phyloP scores from a whole-genome alignment of 2,797 vertebrate genomes.

The Ciconia nigra region DNA sequence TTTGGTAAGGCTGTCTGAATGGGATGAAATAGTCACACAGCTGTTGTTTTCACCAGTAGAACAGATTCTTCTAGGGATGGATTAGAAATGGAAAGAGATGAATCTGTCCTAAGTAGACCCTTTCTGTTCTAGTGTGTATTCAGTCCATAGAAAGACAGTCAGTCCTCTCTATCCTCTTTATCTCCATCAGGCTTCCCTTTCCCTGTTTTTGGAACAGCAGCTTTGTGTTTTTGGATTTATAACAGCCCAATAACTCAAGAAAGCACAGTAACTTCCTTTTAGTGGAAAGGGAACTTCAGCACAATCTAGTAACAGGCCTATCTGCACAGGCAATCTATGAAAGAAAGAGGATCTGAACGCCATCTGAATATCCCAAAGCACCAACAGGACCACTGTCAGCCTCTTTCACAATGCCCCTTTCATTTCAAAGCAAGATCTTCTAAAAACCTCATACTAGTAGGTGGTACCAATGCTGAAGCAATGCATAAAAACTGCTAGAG shows the following conservation, averaged over 20 bases:
- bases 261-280: not conserved
- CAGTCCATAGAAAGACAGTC: not conserved
- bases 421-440: not conserved
- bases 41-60: not conserved
- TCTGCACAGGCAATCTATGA: not conserved
- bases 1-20: not conserved
- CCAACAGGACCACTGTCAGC: not conserved
- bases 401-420: not conserved
- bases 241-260: not conserved
- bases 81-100: not conserved
- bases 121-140: not conserved
- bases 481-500: not conserved
- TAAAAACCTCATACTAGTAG: not conserved
- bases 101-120: not conserved
- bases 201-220: not conserved
- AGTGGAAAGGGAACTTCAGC: not conserved
- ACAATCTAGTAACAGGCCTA: rapidly evolving
- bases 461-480: not conserved
- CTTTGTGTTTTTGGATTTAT: not conserved
- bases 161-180: not conserved
- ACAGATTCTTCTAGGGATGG: not conserved
- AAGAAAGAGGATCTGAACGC: not conserved
- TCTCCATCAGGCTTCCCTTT: not conserved
- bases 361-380: not conserved
- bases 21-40: not conserved